These are phyloP conservation scores for Elaphurus davidianus DNA, from an alignment of 2,113 vertebrate genomes.

Conservation along the genomic window DNA sequence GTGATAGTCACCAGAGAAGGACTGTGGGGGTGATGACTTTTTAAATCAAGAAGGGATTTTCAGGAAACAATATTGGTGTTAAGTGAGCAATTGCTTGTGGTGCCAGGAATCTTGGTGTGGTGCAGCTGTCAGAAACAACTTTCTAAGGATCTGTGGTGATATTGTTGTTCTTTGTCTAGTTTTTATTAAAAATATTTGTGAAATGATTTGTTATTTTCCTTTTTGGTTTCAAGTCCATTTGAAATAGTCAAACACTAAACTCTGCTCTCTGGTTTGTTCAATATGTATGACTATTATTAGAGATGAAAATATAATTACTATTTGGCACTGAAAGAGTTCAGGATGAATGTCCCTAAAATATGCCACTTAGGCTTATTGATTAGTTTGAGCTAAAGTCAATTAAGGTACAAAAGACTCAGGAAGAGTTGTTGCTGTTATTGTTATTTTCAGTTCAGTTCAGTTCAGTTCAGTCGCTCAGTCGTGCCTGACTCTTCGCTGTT, in stretches of 20 bases:
- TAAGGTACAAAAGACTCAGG: not conserved
- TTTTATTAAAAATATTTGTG: not conserved
- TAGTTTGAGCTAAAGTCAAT: not conserved
- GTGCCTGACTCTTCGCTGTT: not conserved
- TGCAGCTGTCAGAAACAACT: not conserved
- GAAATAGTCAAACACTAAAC: not conserved
- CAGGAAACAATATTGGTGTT: not conserved
- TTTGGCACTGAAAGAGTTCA: not conserved
- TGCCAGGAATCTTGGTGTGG: not conserved
- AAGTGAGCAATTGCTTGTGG: not conserved
- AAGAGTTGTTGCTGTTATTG: not conserved
- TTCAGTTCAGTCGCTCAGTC: no score
- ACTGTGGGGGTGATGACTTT: not conserved
- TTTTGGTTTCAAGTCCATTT: not conserved
- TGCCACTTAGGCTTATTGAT: not conserved
- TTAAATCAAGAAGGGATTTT: not conserved
- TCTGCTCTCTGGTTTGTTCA: not conserved
- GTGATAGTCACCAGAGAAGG: not conserved
- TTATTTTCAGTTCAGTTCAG: not conserved
- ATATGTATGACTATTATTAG: not conserved
- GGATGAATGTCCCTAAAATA: not conserved
- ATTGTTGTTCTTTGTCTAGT: not conserved
- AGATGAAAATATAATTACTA: conserved; percentile 3
- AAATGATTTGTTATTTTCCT: not conserved
- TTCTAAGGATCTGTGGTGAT: not conserved